Percentiles rank a stretch among this genome's conserved stretches.
Evolutionary conservation across 2,888 invertebrate genomes (phyloP).

Genomic region (Stictocephala bisonia): DNA sequence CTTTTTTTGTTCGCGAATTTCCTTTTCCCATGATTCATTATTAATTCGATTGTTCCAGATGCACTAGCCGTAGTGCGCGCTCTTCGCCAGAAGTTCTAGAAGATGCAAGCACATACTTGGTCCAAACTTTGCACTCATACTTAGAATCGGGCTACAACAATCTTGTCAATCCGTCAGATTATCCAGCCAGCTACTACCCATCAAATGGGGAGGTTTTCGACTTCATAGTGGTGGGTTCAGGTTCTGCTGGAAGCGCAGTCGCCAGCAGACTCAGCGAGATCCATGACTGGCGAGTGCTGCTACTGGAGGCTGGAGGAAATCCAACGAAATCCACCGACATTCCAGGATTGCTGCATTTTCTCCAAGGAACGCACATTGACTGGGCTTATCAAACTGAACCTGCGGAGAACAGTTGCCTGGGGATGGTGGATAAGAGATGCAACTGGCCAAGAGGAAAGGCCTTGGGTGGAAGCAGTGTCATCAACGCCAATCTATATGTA

Average conservation of each 20-base stretch:
- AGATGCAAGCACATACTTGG: background rate
- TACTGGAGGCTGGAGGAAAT: too few species aligned
- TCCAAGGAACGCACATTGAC: too few species aligned
- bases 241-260: slow-evolving; percentile 67
- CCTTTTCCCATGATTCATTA: too few species aligned
- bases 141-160: background rate
- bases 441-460: too few species aligned
- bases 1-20: too few species aligned
- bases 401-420: too few species aligned
- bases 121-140: background rate
- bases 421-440: too few species aligned
- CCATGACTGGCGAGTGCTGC: too few species aligned
- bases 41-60: background rate
- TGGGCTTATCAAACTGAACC: too few species aligned
- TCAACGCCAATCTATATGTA: slow-evolving; percentile 75
- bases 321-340: too few species aligned
- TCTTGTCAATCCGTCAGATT: slow-evolving; percentile 2
- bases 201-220: slow-evolving; percentile 62
- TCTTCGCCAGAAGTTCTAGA: too few species aligned
- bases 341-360: too few species aligned
- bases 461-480: slow-evolving; percentile 73
- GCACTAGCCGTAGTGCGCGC: background rate
- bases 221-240: slow-evolving; percentile 31
- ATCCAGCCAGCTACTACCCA: slow-evolving; percentile 56
- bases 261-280: slow-evolving; percentile 67